A percentile compares a stretch with the other conserved stretches of the same genome.
Evolutionary conservation across 1,140 invertebrate species (phyloP).

Genomic region (Agraylea sexmaculata): DNA sequence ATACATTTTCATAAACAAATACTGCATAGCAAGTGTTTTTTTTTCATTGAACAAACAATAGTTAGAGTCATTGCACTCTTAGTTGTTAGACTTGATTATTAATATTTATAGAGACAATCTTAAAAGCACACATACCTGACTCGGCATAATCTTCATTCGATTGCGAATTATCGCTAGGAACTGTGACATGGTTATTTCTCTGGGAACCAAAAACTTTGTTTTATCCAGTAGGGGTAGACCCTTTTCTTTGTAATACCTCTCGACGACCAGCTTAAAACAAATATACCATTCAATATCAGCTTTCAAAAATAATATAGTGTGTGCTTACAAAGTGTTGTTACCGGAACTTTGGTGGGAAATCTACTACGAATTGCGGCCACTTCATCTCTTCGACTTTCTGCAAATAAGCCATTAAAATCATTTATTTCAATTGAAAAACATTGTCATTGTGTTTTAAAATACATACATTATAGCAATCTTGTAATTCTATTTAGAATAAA

Average conservation of each 20-base stretch:
- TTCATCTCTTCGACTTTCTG: slow-evolving; percentile 45
- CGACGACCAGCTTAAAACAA: slow-evolving; percentile 56
- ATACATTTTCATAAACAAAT: background rate
- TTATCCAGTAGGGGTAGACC: slow-evolving; percentile 58
- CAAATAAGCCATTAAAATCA: slow-evolving; percentile 21
- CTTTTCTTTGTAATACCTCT: slow-evolving; percentile 57
- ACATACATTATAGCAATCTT: background rate
- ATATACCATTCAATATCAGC: no score
- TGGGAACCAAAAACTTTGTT: slow-evolving; percentile 65
- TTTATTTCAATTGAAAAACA: no score
- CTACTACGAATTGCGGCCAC: slow-evolving; percentile 44
- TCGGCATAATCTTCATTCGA: slow-evolving; percentile 36
- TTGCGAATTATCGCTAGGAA: slow-evolving; percentile 63
- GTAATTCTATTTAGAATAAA: background rate
- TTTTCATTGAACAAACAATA: background rate
- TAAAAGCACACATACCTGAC: slow-evolving; percentile 26
- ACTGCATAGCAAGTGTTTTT: no score
- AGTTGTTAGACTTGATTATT: background rate
- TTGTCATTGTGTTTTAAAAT: no score
- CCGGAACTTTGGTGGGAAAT: slow-evolving; percentile 49
- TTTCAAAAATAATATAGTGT: no score
- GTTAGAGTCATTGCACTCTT: background rate
- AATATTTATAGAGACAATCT: background rate
- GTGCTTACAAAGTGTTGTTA: no score
- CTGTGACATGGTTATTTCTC: slow-evolving; percentile 71